Conservation (phyloP, 2,113 vertebrate genomes). For the Hiodon tergisus region DNA sequence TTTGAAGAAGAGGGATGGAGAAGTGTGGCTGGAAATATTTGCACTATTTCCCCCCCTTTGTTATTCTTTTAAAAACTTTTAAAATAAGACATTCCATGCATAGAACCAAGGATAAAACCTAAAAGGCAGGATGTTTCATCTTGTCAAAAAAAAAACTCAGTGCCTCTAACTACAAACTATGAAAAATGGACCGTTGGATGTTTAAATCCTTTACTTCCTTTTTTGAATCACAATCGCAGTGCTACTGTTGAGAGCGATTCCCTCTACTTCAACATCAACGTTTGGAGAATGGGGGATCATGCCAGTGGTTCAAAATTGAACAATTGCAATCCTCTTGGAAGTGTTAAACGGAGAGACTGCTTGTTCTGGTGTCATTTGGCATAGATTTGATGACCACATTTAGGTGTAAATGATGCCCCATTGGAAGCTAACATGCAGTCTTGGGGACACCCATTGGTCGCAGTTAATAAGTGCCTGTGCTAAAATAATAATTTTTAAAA, state of each 20-base stretch:
- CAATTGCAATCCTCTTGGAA: background rate
- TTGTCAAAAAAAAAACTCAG: background rate
- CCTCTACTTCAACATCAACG: too few species aligned
- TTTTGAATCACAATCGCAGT: background rate
- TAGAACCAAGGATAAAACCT: conserved; percentile 33
- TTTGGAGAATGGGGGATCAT: too few species aligned
- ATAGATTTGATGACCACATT: too few species aligned
- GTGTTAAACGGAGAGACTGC: background rate
- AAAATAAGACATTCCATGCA: conserved; percentile 19
- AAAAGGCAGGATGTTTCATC: conserved; percentile 27
- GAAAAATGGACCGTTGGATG: background rate
- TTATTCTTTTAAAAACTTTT: conserved; percentile 8
- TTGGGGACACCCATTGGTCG: conserved; percentile 1
- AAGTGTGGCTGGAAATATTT: conserved; percentile 47
- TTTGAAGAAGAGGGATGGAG: conserved; percentile 18
- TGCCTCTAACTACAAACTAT: conserved; percentile 4
- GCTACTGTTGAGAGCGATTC: background rate
- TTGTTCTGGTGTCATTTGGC: background rate
- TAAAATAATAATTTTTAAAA: conserved; percentile 19
- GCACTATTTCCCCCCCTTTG: conserved; percentile 55
- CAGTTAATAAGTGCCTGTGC: conserved; percentile 34
- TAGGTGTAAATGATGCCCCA: background rate
- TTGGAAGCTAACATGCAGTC: background rate
- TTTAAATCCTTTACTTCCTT: conserved; percentile 1
- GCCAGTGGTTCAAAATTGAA: too few species aligned